Evolutionary conservation across 92 coral and sea anemone species (phyloP).

Genomic region (Epizoanthus scotinus): DNA sequence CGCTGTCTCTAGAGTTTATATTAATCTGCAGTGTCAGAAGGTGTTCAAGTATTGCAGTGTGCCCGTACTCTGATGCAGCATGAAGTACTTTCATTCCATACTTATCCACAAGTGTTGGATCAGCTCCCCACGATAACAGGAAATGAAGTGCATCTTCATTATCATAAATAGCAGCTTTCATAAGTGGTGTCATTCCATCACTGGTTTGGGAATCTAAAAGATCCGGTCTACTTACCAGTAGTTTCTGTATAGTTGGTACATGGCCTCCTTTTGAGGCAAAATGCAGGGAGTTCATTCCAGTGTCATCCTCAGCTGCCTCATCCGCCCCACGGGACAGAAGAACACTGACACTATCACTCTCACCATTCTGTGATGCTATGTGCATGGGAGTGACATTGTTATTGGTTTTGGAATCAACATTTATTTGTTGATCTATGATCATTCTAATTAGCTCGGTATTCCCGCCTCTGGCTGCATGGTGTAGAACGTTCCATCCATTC

Average conservation of each 20-base stretch:
- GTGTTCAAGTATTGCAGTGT: background rate
- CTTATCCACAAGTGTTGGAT: constrained; percentile 48
- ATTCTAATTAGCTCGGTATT: background rate
- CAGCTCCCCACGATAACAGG: constrained; percentile 70
- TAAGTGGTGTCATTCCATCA: constrained; percentile 76
- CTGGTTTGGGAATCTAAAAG: constrained; percentile 64
- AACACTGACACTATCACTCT: constrained; percentile 62
- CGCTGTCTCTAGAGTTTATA: constrained; percentile 35
- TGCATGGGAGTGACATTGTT: constrained; percentile 55
- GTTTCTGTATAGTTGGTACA: constrained; percentile 53
- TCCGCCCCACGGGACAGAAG: constrained; percentile 72
- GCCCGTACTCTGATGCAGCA: constrained; percentile 60
- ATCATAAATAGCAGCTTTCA: constrained; percentile 63
- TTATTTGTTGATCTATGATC: constrained; percentile 5
- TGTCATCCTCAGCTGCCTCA: constrained; percentile 65
- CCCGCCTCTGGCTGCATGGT: constrained; percentile 35
- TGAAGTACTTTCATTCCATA: constrained; percentile 63
- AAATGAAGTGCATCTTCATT: constrained; percentile 58
- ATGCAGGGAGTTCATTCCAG: constrained; percentile 72
- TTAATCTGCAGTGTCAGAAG: constrained; percentile 53
- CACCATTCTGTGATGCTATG: constrained; percentile 78
- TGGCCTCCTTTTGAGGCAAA: constrained; percentile 80
- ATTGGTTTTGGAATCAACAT: constrained; percentile 15
- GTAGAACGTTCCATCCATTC: constrained; percentile 24
- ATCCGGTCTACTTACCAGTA: constrained; percentile 51